Percentiles rank a stretch among this genome's conserved stretches.
phyloP scores from a whole-genome alignment of 2,113 vertebrate species.

The Anser brachyrhynchus region DNA sequence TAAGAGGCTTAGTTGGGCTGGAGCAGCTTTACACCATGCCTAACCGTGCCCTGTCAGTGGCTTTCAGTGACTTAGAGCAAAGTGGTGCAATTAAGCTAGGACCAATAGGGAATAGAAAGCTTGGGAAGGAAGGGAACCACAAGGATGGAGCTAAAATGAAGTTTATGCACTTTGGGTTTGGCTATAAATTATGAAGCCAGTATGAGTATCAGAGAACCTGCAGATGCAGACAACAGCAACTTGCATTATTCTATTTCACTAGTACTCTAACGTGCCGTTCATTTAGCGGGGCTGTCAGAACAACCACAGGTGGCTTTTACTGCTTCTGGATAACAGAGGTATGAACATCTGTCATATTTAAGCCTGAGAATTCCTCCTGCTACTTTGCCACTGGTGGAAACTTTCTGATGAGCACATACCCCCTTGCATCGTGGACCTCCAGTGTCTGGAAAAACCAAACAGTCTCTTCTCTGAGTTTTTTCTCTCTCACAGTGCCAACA shows the following conservation, averaged over 20 bases:
- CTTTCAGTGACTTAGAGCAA: neutral
- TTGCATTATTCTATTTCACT: neutral
- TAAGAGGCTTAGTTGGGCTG: neutral
- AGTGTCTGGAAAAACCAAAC: conserved; percentile 11
- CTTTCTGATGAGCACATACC: neutral
- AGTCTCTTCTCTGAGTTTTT: neutral
- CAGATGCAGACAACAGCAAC: neutral
- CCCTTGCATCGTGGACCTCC: neutral
- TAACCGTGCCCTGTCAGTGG: neutral
- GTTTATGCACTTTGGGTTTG: neutral
- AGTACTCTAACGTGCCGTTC: neutral
- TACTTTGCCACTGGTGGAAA: neutral
- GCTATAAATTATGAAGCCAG: neutral
- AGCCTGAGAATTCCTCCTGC: conserved; percentile 26
- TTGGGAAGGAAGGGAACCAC: neutral
- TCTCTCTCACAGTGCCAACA: neutral
- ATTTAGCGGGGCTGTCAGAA: conserved; percentile 13
- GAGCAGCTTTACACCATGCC: neutral
- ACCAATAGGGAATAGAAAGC: neutral
- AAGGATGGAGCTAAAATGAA: neutral
- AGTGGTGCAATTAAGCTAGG: neutral
- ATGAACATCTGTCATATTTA: conserved; percentile 20
- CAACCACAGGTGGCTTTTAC: neutral
- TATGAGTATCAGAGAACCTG: neutral
- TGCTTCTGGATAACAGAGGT: conserved; percentile 32